Evolutionary conservation across 2,888 invertebrate species (phyloP), one percentile per base, ranked within the genome.

Genomic region (Acrocera orbiculus): DNA sequence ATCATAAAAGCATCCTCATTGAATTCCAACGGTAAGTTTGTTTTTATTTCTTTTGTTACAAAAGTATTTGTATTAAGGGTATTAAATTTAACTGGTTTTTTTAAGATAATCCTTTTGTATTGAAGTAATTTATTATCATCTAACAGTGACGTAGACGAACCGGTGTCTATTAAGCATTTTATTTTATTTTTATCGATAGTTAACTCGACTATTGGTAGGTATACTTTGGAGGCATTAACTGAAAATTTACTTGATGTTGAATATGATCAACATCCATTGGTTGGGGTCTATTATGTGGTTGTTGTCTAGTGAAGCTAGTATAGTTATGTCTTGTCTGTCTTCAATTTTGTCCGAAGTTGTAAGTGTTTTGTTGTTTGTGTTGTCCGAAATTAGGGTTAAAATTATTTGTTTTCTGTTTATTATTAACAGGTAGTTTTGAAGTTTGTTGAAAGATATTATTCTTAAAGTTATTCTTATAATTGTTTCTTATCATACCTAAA

Each of bases 181-280:
- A 36, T 15, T 28, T 11, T 37, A 15, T 36, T 28, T n/a, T 31
- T 34, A 30, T 30, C 39, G 26, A 40, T 34, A 11, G 24, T 42
- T 26, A 40, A 25, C 38, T 35, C 26, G 11, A 42, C 29, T 37
- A 40, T 38, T 16, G 39, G 37, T 43, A 39, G 27, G 31, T 35
- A 13, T 26, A 20, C 14, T 33, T 29, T 27, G 20, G 27, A 26
- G 30, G 37, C 14, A 6, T 17, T 27, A 30, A 43, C 22, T 32
- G 36, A 43, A 43, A 41, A 43, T 43, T 41, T 36, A 35, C 32
- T 26, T 40, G 33, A 30, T 32, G 15, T 22, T 35, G 31, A 2
- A 39, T 17, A 19, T 38, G 40, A 19, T 40, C 38, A 20, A 40
- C 34, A 20, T 40, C 39, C 40, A 41, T 40, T 24, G 37, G 30